These are phyloP conservation scores for Paedocypris micromegethes DNA, from an alignment of 2,797 vertebrate species.

Conservation along the genomic window DNA sequence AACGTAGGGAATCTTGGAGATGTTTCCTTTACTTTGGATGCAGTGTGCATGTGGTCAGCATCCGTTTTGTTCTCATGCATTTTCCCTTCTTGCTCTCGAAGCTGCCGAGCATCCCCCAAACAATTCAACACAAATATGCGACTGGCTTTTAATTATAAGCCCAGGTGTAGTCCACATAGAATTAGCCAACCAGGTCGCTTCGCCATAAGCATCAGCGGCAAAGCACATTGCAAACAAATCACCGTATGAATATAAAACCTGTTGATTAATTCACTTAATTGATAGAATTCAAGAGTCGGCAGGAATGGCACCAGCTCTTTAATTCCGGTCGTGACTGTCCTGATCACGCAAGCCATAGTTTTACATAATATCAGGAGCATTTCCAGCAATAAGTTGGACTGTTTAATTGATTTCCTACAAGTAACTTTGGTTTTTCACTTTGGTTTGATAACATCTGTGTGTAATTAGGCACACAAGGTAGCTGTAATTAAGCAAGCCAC, in stretches of 20 bases:
- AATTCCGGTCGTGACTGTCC: constrained; percentile 40
- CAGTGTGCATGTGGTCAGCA: not conserved
- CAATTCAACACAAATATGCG: constrained; percentile 26
- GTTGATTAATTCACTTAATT: constrained; percentile 47
- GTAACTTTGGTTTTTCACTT: constrained; percentile 42
- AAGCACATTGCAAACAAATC: constrained; percentile 42
- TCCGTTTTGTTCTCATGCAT: constrained; percentile 10
- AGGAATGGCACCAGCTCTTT: constrained; percentile 35
- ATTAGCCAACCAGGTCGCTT: constrained; percentile 38
- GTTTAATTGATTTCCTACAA: constrained; percentile 32
- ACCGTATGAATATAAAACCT: constrained; percentile 39
- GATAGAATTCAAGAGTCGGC: constrained; percentile 46
- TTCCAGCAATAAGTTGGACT: constrained; percentile 13
- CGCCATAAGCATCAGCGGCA: constrained; percentile 25
- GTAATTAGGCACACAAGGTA: constrained; percentile 53
- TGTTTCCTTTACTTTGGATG: not conserved
- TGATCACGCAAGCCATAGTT: constrained; percentile 22
- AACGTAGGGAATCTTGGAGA: no score
- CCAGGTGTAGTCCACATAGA: constrained; percentile 48
- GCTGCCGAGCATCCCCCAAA: constrained; percentile 12
- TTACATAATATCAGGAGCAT: not conserved
- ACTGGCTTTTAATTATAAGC: constrained; percentile 34
- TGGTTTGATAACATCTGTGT: constrained; percentile 47
- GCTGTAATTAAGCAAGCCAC: constrained; percentile 52
- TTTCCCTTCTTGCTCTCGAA: constrained; percentile 10